Evolutionary conservation across 2,888 invertebrate species (phyloP), one percentile per base, ranked within the genome.

Genomic region (Leptura quadrifasciata): DNA sequence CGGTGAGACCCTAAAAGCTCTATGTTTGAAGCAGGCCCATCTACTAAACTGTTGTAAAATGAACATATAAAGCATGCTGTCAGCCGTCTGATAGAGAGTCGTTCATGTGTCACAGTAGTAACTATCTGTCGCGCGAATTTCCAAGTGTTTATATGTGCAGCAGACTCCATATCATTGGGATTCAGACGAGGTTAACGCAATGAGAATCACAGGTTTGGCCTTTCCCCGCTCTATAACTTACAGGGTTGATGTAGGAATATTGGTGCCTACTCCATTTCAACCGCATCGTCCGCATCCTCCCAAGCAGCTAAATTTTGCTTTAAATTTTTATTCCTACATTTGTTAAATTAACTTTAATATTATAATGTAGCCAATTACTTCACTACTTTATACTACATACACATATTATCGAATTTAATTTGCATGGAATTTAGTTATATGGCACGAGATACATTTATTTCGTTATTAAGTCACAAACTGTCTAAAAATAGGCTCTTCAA

Each of bases 1-100:
- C 80, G 79, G 79, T 67, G 79, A 82, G 87, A 83, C 86, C 85
- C 86, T 87, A 87, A 88, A 84, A 88, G 82, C 86, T 85, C 84
- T 83, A 87, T 82, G 84, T 83, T 80, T 82, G 81, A 82, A 84
- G 79, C 83, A 82, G 84, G 79, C 84, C 84, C 85, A 84, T 84
- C 85, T 82, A 86, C 87, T 88, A 88, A 89, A 89, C 88, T 89
- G 88, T 87, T 89, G 89, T 88, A 88, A 89, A 89, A 89, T 89
- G 89, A 88, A 88, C 88, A 87, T 88, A 89, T 89, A 89, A 89
- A 89, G 86, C 87, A 87, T 87, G 85, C 87, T 85, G 88, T 86
- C 88, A 85, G 86, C 85, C 83, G 87, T 83, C 84, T 87, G 86
- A 86, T 87, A 86, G 86, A 86, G 84, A 85, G 84, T 83, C 82